phyloP scores from a whole-genome alignment of 2,113 vertebrate genomes.

The Crocuta crocuta region DNA sequence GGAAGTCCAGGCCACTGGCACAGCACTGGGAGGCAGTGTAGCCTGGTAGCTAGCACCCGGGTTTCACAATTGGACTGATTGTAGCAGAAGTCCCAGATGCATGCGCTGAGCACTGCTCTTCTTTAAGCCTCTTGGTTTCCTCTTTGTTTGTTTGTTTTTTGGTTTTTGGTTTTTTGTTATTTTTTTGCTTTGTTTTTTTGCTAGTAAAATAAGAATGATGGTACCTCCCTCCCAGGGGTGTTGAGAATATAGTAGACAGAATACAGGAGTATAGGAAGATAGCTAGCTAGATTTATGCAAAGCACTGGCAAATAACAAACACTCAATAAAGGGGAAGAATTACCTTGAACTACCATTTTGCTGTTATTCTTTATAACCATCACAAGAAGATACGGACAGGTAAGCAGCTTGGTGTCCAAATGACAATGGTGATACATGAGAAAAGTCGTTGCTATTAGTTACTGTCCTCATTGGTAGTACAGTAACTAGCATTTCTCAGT shows the following conservation, averaged over 20 bases:
- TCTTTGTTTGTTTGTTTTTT: neutral
- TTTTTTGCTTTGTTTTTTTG: neutral
- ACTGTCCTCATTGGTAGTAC: neutral
- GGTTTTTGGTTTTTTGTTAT: no score
- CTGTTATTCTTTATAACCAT: neutral
- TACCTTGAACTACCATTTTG: neutral
- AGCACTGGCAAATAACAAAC: neutral
- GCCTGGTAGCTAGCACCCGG: neutral
- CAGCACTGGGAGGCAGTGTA: neutral
- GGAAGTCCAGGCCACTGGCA: no score
- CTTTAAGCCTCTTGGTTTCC: neutral
- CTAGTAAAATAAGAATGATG: neutral
- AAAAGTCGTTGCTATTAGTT: neutral
- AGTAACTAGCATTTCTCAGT: neutral
- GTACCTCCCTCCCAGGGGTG: neutral
- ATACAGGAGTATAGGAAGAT: neutral
- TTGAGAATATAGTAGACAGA: neutral
- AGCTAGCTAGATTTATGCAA: neutral
- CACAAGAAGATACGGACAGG: neutral
- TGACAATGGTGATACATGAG: neutral
- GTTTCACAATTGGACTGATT: neutral
- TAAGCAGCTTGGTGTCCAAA: neutral
- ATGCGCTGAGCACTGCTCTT: neutral
- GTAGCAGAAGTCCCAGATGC: neutral
- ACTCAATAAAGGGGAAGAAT: neutral